Conservation (phyloP, 2,797 vertebrate species). For the Sebastes taczanowskii region DNA sequence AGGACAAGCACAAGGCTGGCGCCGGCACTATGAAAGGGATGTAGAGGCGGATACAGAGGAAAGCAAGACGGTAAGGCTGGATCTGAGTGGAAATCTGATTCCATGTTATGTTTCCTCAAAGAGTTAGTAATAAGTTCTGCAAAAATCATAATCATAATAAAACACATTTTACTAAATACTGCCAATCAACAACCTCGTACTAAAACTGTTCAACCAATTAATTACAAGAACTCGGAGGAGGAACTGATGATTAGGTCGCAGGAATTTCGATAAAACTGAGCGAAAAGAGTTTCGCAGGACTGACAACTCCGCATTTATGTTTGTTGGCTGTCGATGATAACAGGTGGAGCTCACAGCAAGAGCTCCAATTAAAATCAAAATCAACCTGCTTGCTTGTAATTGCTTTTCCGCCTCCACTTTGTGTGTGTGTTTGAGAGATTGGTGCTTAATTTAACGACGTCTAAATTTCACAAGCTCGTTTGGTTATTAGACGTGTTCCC, state of each 20-base stretch:
- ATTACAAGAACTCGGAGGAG: conserved; percentile 42
- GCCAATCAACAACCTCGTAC: conserved; percentile 30
- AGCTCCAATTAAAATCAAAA: conserved; percentile 77
- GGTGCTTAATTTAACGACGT: conserved; percentile 50
- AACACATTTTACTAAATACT: conserved; percentile 40
- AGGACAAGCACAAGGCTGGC: not conserved
- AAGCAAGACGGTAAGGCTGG: not conserved
- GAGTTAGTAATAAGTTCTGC: not conserved
- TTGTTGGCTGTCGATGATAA: conserved; percentile 70
- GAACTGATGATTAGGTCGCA: conserved; percentile 45
- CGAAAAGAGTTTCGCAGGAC: conserved; percentile 36
- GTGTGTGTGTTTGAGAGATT: conserved; percentile 4
- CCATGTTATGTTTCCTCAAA: conserved; percentile 6
- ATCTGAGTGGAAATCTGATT: conserved; percentile 7
- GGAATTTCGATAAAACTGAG: conserved; percentile 48
- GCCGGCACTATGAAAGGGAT: not conserved
- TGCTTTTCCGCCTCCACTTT: conserved; percentile 63
- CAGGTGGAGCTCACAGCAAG: conserved; percentile 77
- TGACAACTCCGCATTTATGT: conserved; percentile 59
- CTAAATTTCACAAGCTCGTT: conserved; percentile 43
- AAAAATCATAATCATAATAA: conserved; percentile 27
- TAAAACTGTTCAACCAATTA: conserved; percentile 61
- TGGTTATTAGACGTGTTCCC: conserved; percentile 37
- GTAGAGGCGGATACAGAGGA: not conserved
- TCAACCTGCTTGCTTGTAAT: conserved; percentile 71